Evolutionary conservation across 2,113 vertebrate species (phyloP), one percentile per base, ranked within the genome.

Genomic region (Alligator mississippiensis): DNA sequence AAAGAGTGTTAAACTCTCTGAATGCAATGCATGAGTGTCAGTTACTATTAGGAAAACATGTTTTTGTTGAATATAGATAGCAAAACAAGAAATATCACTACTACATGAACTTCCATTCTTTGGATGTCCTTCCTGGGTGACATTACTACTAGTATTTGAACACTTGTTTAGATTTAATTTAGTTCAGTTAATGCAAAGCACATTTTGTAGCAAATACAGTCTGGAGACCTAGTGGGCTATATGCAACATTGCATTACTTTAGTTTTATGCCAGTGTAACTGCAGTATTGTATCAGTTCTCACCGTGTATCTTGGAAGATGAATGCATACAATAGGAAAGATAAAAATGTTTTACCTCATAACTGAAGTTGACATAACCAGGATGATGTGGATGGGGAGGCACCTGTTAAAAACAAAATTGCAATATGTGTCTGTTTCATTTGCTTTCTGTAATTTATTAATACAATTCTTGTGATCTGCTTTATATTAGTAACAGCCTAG

Each of bases 281-380:
- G 47, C 61, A 63, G 0, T 78, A 77, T 21, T n/a, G 5, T 89
- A 63, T 80, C 62, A 34, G 18, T 66, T 66, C 88, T 15, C 59
- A 70, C 54, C 47, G 34, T n/a, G 1, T 87, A 27, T 27, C 47
- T 58, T 76, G 12, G 25, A 21, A 96, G 92, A 28, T 85, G 74
- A 94, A 80, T 27, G 1, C 59, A 63, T 82, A 38, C 85, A 82
- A 94, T 95, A 62, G 94, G 55, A 94, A 91, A 85, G 85, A 80
- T 95, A 74, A 91, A 94, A 95, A 92, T 54, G 21, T n/a, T 93
- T 95, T 96, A 93, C 88, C 34, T 96, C 85, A 80, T 96, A 94
- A 72, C 90, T 97, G 88, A 98, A 96, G 92, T 82, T 97, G 90
- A 93, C 95, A 96, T 97, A 97, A 80, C 80, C 82, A 87, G 90